phyloP scores from a whole-genome alignment of 2,113 vertebrate species.

The Notothenia rossii region DNA sequence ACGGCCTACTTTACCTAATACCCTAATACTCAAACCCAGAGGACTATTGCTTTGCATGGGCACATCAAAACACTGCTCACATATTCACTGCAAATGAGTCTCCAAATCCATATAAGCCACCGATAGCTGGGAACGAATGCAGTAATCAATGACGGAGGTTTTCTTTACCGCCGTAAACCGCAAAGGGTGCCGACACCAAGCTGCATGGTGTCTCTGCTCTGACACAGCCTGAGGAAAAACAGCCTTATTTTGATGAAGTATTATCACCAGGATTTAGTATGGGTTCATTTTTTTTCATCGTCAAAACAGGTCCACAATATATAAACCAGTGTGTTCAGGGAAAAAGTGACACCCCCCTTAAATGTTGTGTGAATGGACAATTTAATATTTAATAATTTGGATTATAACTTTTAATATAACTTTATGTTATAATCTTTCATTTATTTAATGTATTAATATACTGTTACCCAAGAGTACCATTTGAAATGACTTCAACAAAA shows the following conservation, averaged over 20 bases:
- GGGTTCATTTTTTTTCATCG: background rate
- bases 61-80: slow-evolving; percentile 58
- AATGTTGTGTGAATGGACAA: slow-evolving; percentile 20
- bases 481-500: background rate
- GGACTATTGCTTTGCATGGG: slow-evolving; percentile 23
- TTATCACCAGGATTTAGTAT: slow-evolving; percentile 24
- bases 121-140: slow-evolving; percentile 54
- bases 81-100: slow-evolving; percentile 66
- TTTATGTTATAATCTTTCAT: background rate
- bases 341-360: slow-evolving; percentile 17
- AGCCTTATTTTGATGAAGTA: slow-evolving; percentile 37
- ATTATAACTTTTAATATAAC: slow-evolving; percentile 32
- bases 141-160: slow-evolving; percentile 60
- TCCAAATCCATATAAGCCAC: slow-evolving; percentile 63
- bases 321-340: slow-evolving; percentile 1
- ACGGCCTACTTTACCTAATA: slow-evolving; percentile 63
- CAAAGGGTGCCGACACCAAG: slow-evolving; percentile 38
- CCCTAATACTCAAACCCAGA: slow-evolving; percentile 54
- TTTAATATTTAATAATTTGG: slow-evolving; percentile 33
- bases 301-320: background rate
- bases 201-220: slow-evolving; percentile 21
- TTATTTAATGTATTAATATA: background rate
- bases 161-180: slow-evolving; percentile 53
- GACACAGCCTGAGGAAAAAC: slow-evolving; percentile 12
- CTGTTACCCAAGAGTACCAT: background rate